Base-by-base conservation (phyloP, 2,888 invertebrate species). In the Sphaerophoria rueppellii region DNA sequence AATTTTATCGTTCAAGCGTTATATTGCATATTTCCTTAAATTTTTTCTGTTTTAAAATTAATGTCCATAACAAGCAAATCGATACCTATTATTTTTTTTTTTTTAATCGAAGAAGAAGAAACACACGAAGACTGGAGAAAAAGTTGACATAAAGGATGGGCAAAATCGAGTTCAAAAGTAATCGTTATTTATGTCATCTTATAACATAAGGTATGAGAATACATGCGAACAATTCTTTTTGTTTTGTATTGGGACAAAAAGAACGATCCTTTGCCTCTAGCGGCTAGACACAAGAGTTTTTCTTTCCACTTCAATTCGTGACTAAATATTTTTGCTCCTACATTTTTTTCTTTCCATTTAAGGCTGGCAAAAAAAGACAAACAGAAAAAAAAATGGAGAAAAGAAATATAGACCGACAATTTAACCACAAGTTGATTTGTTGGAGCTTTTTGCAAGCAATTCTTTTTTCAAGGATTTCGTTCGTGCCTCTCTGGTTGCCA, bases 111-210 rank as follows among this genome's bases (percentile, higher is more conserved):
- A 37, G 61, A 48, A 9, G 4, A 12, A 43, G 2, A 43, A 43
- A 43, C 6, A 1, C 6, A 40, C 40, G 9, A 9, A 40, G 9
- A 40, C 40, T 40, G 6, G 9, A 43, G 43, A 43, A 2, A 43
- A 60, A 40, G 43, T 24, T 57, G 35, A 35, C 46, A 12, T 16
- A 63, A 58, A 50, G 52, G 63, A 65, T 43, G 63, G 40, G 32
- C 11, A 61, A 46, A 2, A 65, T 58, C 46, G 37, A 60, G 63
- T 70, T 70, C 70, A 71, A 74, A 79, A 65, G 70, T 60, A 79
- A 71, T 75, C 79, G 65, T 70, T 65, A 83, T 71, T 78, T 74
- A 73, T 78, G 74, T 74, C 78, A 48, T 75, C 74, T 74, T 71
- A 71, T 14, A 73, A 16, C 55, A 43, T 12, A 60, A 70, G 61